Base-by-base conservation (phyloP, 2,888 invertebrate genomes). In the Alsophila aescularia region DNA sequence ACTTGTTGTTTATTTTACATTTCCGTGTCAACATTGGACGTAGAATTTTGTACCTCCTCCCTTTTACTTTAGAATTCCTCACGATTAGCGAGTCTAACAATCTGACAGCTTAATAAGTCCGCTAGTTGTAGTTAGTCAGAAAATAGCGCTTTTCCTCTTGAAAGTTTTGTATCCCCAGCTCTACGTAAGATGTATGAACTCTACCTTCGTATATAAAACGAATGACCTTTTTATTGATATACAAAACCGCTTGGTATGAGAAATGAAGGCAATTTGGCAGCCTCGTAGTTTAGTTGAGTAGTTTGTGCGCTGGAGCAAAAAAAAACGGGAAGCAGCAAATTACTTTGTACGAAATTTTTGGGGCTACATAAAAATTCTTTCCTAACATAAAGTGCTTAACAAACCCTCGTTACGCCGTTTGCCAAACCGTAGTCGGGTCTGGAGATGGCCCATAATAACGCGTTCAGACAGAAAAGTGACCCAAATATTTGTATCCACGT, bases 361-460 rank as follows among this genome's bases (percentile, higher is more conserved):
- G 47, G 42, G 36, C 36, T 36, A 29, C 48, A 57, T 57, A 49
- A 57, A 57, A 57, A 57, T 49, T 55, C 50, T 29, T 55, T 40
- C 50, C 50, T 36, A 29, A 32, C 40, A 40, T 52, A 57, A 52
- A 58, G 40, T 48, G 56, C 29, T 53, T 58, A 52, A 52, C 49
- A 49, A 52, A 51, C 58, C 45, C 56, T 62, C 57, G 58, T 62
- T 60, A 60, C 52, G 55, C 37, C 60, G 62, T 60, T 60, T 60
- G 60, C 51, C 58, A 60, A 62, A 55, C 52, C 58, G 55, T 39
- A 32, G 50, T 42, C 55, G 36, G 52, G 52, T 50, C 52, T 49
- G 14, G 35, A 37, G 43, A 49, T 24, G 24, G 15, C 39, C 52
- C 42, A 47, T 59, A 57, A 62, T 60, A 24, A 24, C 24, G 49